Percentiles rank a stretch among this genome's conserved stretches.
These are phyloP conservation scores for Carposina sasakii DNA, from an alignment of 1,140 invertebrate species.

Conservation along the genomic window DNA sequence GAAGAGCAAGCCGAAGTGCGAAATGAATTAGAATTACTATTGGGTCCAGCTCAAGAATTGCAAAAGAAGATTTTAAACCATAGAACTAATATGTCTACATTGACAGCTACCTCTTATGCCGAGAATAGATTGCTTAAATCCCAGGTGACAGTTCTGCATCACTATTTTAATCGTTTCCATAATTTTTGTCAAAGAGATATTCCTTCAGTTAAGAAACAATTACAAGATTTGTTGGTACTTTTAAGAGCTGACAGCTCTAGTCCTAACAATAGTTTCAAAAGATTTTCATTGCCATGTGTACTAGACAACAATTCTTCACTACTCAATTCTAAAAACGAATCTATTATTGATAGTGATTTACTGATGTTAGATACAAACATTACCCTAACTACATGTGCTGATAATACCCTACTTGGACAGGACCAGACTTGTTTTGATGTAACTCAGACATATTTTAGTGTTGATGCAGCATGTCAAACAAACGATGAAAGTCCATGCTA, in stretches of 20 bases:
- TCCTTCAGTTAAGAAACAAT: slow-evolving; percentile 50
- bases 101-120: slow-evolving; percentile 61
- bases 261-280: slow-evolving; percentile 40
- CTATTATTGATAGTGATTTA: slow-evolving; percentile 54
- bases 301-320: slow-evolving; percentile 37
- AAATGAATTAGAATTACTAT: slow-evolving; percentile 43
- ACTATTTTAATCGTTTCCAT: slow-evolving; percentile 50
- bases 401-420: slow-evolving; percentile 44
- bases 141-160: slow-evolving; percentile 54
- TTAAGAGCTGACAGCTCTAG: slow-evolving; percentile 33
- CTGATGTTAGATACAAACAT: slow-evolving; percentile 64
- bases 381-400: slow-evolving; percentile 43
- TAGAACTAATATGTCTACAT: slow-evolving; percentile 59
- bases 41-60: slow-evolving; percentile 44
- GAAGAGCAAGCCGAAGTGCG: slow-evolving; percentile 40
- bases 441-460: slow-evolving; percentile 29
- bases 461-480: slow-evolving; percentile 43
- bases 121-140: slow-evolving; percentile 58
- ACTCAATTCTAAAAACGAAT: slow-evolving; percentile 49
- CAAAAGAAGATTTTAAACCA: slow-evolving; percentile 57
- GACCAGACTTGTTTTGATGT: slow-evolving; percentile 55
- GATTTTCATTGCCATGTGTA: slow-evolving; percentile 42
- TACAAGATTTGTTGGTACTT: slow-evolving; percentile 41
- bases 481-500: slow-evolving; percentile 21
- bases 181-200: slow-evolving; percentile 58